Evolutionary conservation across 2,888 invertebrate species (phyloP).

Genomic region (Rhamphomyia laevipes): DNA sequence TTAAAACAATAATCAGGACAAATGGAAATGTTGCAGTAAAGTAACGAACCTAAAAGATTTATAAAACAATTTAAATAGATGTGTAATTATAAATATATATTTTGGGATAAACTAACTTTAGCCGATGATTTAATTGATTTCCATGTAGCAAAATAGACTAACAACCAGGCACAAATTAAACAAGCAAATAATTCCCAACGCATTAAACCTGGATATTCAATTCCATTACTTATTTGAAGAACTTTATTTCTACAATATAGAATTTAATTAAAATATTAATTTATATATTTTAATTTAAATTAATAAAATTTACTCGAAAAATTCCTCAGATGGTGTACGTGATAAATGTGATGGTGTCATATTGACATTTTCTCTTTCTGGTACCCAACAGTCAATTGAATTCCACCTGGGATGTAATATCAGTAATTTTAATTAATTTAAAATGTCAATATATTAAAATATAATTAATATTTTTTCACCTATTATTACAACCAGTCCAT

Average conservation of each 20-base stretch:
- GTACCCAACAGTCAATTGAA: constrained; percentile 71
- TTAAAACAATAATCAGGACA: constrained; percentile 71
- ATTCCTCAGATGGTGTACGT: constrained; percentile 81
- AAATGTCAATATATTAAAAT: not conserved
- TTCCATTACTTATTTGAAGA: constrained; percentile 69
- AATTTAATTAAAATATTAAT: not conserved
- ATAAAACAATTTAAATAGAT: constrained; percentile 1
- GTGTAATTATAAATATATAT: not conserved
- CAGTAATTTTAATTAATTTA: not conserved
- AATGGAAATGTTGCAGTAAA: constrained; percentile 90
- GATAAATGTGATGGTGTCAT: constrained; percentile 57
- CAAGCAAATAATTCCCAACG: constrained; percentile 86
- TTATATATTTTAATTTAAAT: not conserved
- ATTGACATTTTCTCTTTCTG: constrained; percentile 44
- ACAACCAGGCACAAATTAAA: constrained; percentile 81
- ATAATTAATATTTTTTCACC: constrained; percentile 30
- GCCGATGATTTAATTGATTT: constrained; percentile 93
- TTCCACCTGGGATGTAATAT: constrained; percentile 49
- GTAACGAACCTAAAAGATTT: constrained; percentile 58
- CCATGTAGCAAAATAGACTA: constrained; percentile 94
- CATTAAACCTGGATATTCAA: constrained; percentile 68
- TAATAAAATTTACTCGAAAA: constrained; percentile 61
- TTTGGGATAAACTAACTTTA: constrained; percentile 39
- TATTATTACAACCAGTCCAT: constrained; percentile 78
- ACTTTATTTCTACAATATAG: constrained; percentile 62